phyloP scores from a whole-genome alignment of 1,140 invertebrate species.

The Aphis craccivora region DNA sequence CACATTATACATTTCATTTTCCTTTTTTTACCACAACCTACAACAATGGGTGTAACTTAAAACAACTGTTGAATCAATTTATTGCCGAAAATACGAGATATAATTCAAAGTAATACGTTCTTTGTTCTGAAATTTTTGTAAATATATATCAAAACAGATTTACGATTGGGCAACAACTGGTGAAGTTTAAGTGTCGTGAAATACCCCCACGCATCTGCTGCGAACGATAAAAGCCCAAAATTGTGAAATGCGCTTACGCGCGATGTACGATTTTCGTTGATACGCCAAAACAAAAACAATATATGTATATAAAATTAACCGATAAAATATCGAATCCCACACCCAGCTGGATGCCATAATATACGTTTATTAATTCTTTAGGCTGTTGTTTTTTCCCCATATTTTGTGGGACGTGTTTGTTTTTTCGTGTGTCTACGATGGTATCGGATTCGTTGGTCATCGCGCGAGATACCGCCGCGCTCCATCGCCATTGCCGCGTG shows the following conservation, averaged over 20 bases:
- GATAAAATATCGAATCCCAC: conserved; percentile 46
- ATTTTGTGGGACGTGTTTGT: conserved; percentile 40
- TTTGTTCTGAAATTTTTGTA: background rate
- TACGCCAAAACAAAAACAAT: background rate
- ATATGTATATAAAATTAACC: conserved; percentile 6
- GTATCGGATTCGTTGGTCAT: conserved; percentile 52
- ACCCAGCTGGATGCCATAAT: conserved; percentile 37
- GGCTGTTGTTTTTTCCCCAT: conserved; percentile 17
- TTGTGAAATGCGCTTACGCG: background rate
- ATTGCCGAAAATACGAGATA: background rate
- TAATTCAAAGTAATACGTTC: conserved; percentile 25
- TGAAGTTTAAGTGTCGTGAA: background rate
- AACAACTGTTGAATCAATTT: conserved; percentile 25
- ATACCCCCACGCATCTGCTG: conserved; percentile 4
- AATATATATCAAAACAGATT: conserved; percentile 37
- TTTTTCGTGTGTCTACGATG: conserved; percentile 52
- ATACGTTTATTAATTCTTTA: conserved; percentile 29
- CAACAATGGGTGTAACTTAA: conserved; percentile 37
- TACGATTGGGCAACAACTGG: background rate
- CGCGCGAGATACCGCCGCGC: background rate
- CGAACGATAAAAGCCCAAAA: background rate
- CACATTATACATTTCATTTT: background rate
- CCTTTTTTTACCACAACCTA: background rate
- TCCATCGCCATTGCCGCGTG: background rate
- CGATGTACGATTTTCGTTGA: background rate